Base-by-base conservation (phyloP, 2,113 vertebrate species). In the Canis aureus region DNA sequence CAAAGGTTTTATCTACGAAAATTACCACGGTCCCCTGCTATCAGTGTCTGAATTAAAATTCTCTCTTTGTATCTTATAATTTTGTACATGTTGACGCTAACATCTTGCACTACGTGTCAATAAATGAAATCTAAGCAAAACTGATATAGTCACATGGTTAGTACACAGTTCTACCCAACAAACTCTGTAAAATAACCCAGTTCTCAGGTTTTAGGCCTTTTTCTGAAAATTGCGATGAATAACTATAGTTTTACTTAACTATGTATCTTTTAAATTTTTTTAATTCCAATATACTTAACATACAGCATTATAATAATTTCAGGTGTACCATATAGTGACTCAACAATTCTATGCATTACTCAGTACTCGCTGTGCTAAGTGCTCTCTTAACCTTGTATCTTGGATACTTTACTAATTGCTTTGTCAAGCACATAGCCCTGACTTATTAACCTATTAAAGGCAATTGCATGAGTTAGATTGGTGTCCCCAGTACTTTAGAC, bases 11-110 rank as follows among this genome's bases (percentile, higher is more conserved):
- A 87, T 29, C 32, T 79, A 49, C n/a, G 79, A 69, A 51, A 84
- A 82, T 83, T 82, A 76, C 2, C n/a, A 20, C 10, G 16, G 3
- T 90, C 35, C 57, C 12, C 2, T n/a, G 79, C 29, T 43, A 85
- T 73, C 29, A 89, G 12, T 62, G 0, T 69, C 38, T 62, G 91
- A 85, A 66, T 93, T 97, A 69, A 93, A 90, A 81, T 67, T 59
- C 2, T 73, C 27, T 62, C 16, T 29, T 94, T 78, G 66, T 53
- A 29, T 76, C 9, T 74, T 59, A 23, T 22, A 57, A 66, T 10
- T 78, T 92, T 66, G 60, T 86, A 79, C 16, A 51, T 25, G 59
- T 20, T 53, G 35, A 64, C 29, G 53, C 9, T 89, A 92, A 59
- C 35, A 89, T 94, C 94, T 78, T 71, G 35, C 2, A 66, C 7